Evolutionary conservation across 1,140 invertebrate genomes (phyloP), one percentile per base, ranked within the genome.

Genomic region (Drosophila sturtevanti): DNA sequence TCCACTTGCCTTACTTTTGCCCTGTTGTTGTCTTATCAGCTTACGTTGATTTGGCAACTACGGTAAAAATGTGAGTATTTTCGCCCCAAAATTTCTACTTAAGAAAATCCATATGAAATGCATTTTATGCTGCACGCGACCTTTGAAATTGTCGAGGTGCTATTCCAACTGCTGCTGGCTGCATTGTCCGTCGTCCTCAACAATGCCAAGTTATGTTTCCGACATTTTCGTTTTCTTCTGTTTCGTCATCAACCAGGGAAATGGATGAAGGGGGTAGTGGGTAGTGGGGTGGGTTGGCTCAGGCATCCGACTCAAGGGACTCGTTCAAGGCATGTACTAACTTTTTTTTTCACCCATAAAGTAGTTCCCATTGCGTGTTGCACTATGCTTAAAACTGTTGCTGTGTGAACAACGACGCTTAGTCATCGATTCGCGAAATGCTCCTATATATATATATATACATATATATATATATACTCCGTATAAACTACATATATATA

Each of bases 381-480:
- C 75, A 78, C 61, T 70, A 55, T 56, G 27, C 51, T 68, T 65
- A 65, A 58, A 87, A 82, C 82, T 87, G 81, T 86, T 86, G 82
- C 74, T 78, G 65, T 68, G 51, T 21, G 14, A 16, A 31, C 34
- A 41, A 34, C n/a, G 41, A 41, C 56, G 21, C 58, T 77, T 74
- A 77, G 24, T 81, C 70, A 77, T 65, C 59, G 18, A 31, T 38
- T 44, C 22, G 27, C 27, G 27, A 37, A 34, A 48, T 44, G 27
- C 56, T 44, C 63, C 41, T 65, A 18, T 34, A 27, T 21, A 59
- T 10, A 38, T 11, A 62, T 37, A 69, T 12, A n/a, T n/a, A n/a
- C n/a, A n/a, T 65, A 18, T 34, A 27, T 21, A 59, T 10, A 41
- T 12, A 63, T 38, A 70, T 14, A 31, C 27, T 6, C 5, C 27